Conservation (phyloP, 2,113 vertebrate genomes). For the Trochalopteron elliotii region DNA sequence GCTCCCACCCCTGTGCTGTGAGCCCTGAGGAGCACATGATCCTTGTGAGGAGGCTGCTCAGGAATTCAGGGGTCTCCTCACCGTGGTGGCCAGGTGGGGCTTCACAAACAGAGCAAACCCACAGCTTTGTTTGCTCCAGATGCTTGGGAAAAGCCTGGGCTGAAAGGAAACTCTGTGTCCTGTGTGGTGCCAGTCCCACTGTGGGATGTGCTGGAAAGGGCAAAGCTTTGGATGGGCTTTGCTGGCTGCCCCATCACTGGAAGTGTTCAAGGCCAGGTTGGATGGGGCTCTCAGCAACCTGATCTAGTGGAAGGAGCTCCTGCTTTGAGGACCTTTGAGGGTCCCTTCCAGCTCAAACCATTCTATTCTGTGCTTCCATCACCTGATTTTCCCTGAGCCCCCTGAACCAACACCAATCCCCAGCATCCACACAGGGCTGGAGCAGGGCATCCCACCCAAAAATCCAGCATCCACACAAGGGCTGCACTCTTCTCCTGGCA, state of each 20-base stretch:
- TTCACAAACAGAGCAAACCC: neutral
- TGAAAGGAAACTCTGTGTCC: accelerated
- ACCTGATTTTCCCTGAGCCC: accelerated
- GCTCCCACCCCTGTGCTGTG: neutral
- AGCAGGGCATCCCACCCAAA: too few species aligned
- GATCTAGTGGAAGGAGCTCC: accelerated
- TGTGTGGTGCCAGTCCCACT: accelerated
- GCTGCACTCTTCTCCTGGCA: neutral
- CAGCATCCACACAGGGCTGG: too few species aligned
- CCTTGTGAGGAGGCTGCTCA: accelerated
- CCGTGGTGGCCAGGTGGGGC: neutral
- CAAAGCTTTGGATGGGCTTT: neutral
- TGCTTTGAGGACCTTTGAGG: neutral
- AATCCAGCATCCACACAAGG: too few species aligned
- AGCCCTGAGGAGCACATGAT: neutral
- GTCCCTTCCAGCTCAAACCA: neutral
- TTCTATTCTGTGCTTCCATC: accelerated
- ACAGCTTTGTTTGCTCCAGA: neutral
- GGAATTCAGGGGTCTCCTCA: neutral
- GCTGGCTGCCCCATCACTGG: neutral
- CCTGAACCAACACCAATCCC: neutral
- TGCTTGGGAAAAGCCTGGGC: neutral
- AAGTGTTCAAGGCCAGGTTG: accelerated
- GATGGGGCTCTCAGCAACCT: neutral
- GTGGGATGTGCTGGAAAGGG: accelerated